Percentiles rank a stretch among this genome's conserved stretches.
phyloP scores from a whole-genome alignment of 2,797 vertebrate genomes.

The Salmo trutta region DNA sequence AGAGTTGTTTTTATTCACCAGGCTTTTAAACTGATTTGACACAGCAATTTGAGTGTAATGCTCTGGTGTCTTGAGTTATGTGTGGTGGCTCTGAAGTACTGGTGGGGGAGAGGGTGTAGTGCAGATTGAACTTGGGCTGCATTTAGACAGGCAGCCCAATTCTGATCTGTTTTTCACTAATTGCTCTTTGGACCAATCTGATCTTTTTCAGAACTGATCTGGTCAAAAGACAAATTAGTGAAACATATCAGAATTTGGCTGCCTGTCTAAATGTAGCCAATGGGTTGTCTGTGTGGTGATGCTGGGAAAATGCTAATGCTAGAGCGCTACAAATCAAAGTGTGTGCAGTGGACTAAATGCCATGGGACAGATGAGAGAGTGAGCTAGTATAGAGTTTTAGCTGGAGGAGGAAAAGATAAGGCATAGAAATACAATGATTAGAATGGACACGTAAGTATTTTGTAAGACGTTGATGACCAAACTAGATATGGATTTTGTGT shows the following conservation, averaged over 20 bases:
- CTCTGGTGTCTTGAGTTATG: not conserved
- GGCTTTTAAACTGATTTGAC: slow-evolving; percentile 26
- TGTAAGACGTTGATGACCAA: not conserved
- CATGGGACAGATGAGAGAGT: too few species aligned
- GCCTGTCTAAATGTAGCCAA: too few species aligned
- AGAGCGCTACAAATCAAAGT: not conserved
- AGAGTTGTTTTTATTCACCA: not conserved
- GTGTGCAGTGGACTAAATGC: too few species aligned
- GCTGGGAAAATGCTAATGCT: too few species aligned
- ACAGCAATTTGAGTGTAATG: not conserved
- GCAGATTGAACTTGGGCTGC: too few species aligned
- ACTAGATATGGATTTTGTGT: not conserved
- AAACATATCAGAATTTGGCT: too few species aligned
- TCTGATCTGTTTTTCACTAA: too few species aligned
- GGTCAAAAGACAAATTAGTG: too few species aligned
- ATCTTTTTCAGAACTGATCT: too few species aligned
- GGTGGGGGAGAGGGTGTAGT: too few species aligned
- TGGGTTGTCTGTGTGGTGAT: not conserved
- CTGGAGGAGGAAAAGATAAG: not conserved
- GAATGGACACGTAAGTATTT: not conserved
- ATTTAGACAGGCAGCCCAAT: too few species aligned
- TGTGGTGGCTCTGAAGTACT: not conserved
- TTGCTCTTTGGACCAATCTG: too few species aligned
- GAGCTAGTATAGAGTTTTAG: not conserved
- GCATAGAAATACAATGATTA: not conserved